phyloP scores from a whole-genome alignment of 2,797 vertebrate genomes.

The Crax fasciolata region DNA sequence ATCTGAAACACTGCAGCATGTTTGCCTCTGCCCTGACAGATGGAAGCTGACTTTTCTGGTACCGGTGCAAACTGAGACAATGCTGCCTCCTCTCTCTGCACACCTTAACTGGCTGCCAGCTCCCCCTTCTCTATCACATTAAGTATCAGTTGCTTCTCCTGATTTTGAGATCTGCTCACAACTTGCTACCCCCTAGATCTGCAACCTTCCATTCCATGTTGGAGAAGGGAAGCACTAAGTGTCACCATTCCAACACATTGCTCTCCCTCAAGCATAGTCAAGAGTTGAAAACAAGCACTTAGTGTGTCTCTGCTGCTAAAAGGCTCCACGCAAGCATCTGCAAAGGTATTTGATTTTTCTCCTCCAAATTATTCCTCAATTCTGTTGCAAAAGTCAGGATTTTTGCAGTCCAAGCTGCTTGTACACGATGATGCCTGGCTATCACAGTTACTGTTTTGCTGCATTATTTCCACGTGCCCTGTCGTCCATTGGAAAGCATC shows the following conservation, averaged over 20 bases:
- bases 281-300: neutral
- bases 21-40: neutral
- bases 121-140: neutral
- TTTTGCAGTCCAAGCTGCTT: neutral
- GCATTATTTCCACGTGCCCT: neutral
- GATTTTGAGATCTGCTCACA: neutral
- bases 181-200: neutral
- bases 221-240: neutral
- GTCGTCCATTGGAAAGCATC: neutral
- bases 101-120: accelerated
- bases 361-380: neutral
- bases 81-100: neutral
- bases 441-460: neutral
- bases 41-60: neutral
- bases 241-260: neutral
- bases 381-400: neutral
- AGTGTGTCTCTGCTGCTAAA: neutral
- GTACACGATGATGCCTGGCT: neutral
- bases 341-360: neutral
- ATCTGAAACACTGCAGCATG: neutral
- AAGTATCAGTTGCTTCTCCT: neutral
- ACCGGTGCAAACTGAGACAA: neutral
- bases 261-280: accelerated
- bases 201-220: neutral
- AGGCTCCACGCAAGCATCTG: neutral